Evolutionary conservation across 2,888 invertebrate genomes (phyloP).

Genomic region (Tyria jacobaeae): DNA sequence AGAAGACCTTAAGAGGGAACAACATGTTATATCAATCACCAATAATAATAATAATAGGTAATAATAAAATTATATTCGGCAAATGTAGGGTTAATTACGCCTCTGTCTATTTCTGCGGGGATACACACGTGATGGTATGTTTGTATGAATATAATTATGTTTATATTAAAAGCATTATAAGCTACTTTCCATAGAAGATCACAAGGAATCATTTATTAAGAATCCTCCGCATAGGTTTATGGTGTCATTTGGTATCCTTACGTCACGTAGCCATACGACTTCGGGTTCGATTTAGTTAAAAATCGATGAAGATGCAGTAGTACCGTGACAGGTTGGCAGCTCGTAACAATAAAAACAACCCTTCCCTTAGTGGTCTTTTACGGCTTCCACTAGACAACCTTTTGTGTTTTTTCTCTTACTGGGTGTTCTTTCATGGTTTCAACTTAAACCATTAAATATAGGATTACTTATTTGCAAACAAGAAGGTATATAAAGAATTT

Average conservation of each 20-base stretch:
- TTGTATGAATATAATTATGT: no score
- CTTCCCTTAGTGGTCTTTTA: slow-evolving; percentile 20
- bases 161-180: neutral
- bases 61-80: no score
- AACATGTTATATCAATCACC: no score
- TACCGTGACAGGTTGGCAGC: slow-evolving; percentile 18
- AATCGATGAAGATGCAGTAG: slow-evolving; percentile 20
- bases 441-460: neutral
- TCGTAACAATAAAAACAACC: slow-evolving; percentile 21
- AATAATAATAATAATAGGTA: no score
- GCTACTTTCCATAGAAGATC: neutral
- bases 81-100: no score
- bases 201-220: slow-evolving; percentile 1
- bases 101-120: no score
- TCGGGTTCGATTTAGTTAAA: slow-evolving; percentile 18
- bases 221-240: slow-evolving; percentile 8
- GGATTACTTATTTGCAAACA: neutral
- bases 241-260: neutral
- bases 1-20: no score
- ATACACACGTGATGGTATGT: no score
- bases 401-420: slow-evolving; percentile 18
- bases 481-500: neutral
- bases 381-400: slow-evolving; percentile 20
- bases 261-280: neutral
- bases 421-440: neutral